These are phyloP conservation scores for Ophiodon elongatus DNA, from an alignment of 2,113 vertebrate genomes.

Conservation along the genomic window DNA sequence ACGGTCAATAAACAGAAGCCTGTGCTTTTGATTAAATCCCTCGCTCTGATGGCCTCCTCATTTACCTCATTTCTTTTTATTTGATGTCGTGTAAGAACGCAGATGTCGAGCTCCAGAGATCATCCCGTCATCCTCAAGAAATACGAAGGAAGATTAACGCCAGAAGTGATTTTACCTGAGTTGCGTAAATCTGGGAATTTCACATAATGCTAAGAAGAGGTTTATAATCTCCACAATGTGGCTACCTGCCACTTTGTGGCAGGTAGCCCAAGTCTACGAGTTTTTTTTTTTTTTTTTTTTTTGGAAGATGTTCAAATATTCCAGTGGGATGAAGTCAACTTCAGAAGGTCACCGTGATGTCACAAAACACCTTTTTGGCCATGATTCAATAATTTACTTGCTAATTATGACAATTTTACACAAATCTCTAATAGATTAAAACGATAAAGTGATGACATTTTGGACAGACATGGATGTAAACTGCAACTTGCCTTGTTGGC, in stretches of 20 bases:
- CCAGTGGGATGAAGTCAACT: slow-evolving; percentile 2
- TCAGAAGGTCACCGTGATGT: background rate
- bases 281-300: background rate
- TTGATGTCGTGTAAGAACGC: background rate
- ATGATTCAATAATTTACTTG: background rate
- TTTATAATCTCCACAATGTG: slow-evolving; percentile 30
- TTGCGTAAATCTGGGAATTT: slow-evolving; percentile 31
- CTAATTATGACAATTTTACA: background rate
- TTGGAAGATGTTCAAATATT: background rate
- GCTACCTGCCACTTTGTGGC: background rate
- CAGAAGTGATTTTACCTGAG: slow-evolving; percentile 42
- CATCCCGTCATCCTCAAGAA: slow-evolving; percentile 13
- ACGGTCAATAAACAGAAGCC: slow-evolving; percentile 82
- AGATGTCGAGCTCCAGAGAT: slow-evolving; percentile 6
- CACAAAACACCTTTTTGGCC: background rate
- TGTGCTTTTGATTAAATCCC: slow-evolving; percentile 80
- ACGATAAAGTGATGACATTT: background rate
- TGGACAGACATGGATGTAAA: too few species aligned
- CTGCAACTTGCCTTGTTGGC: background rate
- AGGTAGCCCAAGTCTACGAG: background rate
- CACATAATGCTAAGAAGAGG: slow-evolving; percentile 18
- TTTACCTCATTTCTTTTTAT: slow-evolving; percentile 23
- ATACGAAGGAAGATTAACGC: slow-evolving; percentile 34
- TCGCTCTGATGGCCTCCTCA: slow-evolving; percentile 27
- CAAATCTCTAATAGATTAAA: background rate